Evolutionary conservation across 2,797 vertebrate species (phyloP), one percentile per base, ranked within the genome.

Genomic region (Hippocampus kuda): DNA sequence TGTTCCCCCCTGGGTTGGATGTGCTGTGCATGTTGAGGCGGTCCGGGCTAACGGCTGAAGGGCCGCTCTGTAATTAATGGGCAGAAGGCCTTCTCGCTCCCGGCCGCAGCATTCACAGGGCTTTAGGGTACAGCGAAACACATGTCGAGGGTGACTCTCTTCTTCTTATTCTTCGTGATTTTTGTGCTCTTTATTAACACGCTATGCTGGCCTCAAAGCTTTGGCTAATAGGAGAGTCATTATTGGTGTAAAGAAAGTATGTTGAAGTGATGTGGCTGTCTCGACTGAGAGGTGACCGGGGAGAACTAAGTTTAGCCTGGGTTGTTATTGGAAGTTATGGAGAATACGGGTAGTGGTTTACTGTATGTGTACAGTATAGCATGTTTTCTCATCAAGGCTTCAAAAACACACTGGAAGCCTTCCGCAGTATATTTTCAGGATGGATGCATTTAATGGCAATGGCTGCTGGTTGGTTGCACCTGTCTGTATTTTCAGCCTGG

Each of bases 391-490:
- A 51, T 22, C 4, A 22, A 51, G 49, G 1, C 20, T 51, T 22
- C 6, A 51, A 51, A 51, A 51, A 20, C 18, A 22, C 18, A 20
- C 48, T 18, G 13, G 16, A 5, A 20, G 48, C 53, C 26, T 60
- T 27, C 26, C 15, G 15, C 57, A n/a, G 51, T 67, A 41, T 80
- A 78, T 77, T 81, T 82, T 76, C 78, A 81, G 73, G 30, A 54
- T 9, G 30, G 73, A 68, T 75, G 74, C 70, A 70, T 81, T 83
- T 71, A 65, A 75, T 83, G 75, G 71, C 70, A 65, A 59, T 15
- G 13, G 51, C 80, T 79, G 78, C 69, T 74, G 78, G 18, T 44
- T 78, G 81, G 18, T 48, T 78, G 81, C 86, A 88, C 86, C 84
- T 88, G 86, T 77, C 75, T 30, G 70, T 81, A 68, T 81, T 83